Evolutionary conservation across 2,113 vertebrate genomes (phyloP).

Genomic region (Clarias macrocephalus): DNA sequence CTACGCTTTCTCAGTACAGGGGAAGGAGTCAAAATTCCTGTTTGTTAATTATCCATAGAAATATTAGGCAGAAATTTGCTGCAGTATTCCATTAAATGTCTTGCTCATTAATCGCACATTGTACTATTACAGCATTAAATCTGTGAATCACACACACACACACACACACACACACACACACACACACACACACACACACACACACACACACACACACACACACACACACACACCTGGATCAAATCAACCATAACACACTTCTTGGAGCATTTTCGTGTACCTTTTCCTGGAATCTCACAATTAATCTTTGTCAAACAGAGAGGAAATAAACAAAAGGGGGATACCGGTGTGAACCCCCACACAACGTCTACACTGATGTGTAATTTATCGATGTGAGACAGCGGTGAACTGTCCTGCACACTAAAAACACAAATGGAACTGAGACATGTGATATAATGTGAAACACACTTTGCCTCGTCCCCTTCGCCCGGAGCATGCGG

Average conservation of each 20-base stretch:
- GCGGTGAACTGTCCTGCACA: background rate
- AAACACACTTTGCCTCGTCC: background rate
- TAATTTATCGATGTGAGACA: background rate
- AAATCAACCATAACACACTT: background rate
- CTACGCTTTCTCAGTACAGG: background rate
- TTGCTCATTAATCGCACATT: background rate
- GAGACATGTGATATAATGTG: background rate
- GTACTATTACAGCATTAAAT: background rate
- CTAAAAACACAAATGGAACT: background rate
- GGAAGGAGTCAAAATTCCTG: background rate
- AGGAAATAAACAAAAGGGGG: slow-evolving; percentile 1
- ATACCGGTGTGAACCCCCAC: background rate
- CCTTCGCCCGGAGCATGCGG: background rate
- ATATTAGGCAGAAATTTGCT: background rate
- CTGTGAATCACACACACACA: background rate
- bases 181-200: background rate
- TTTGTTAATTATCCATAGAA: background rate
- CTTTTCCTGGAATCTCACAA: slow-evolving; percentile 1
- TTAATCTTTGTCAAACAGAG: background rate
- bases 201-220: background rate
- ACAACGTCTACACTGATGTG: background rate
- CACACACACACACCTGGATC: background rate
- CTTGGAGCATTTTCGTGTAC: background rate
- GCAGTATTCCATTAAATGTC: background rate
- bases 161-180: slow-evolving; percentile 2